A percentile compares a stretch with the other conserved stretches of the same genome.
phyloP scores from a whole-genome alignment of 2,888 invertebrate genomes.

The Pilophorus perplexus region DNA sequence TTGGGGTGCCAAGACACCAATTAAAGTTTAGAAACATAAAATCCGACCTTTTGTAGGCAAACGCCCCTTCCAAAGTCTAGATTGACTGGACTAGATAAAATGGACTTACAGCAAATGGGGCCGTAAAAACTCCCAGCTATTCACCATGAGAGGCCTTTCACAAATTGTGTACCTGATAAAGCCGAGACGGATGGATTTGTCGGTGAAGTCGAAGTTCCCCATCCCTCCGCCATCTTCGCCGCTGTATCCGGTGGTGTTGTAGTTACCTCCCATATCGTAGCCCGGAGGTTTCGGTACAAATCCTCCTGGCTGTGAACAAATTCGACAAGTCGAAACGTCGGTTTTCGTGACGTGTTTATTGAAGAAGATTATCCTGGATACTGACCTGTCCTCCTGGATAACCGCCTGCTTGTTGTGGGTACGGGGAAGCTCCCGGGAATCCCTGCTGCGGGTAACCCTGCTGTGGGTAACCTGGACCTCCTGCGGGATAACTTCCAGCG shows the following conservation, averaged over 20 bases:
- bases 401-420: conserved; percentile 43
- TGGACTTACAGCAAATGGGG: no score
- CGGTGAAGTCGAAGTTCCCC: conserved; percentile 67
- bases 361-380: no score
- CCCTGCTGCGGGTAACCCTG: conserved; percentile 24
- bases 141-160: no score
- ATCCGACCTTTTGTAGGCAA: no score
- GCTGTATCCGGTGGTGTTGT: conserved; percentile 43
- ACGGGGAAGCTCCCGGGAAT: conserved; percentile 27
- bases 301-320: conserved; percentile 20
- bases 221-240: conserved; percentile 55
- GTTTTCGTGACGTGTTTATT: no score
- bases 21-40: no score
- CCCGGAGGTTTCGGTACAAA: conserved; percentile 37
- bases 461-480: conserved; percentile 21
- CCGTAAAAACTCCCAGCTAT: no score
- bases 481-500: conserved; percentile 3
- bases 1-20: no score
- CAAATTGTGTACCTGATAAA: conserved; percentile 64
- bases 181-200: conserved; percentile 66
- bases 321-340: no score
- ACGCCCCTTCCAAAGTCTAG: no score
- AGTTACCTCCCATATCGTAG: conserved; percentile 41
- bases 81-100: no score
- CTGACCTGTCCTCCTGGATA: conserved; percentile 43